phyloP scores from a whole-genome alignment of 2,888 invertebrate genomes.

The Bursaphelenchus okinawaensis region DNA sequence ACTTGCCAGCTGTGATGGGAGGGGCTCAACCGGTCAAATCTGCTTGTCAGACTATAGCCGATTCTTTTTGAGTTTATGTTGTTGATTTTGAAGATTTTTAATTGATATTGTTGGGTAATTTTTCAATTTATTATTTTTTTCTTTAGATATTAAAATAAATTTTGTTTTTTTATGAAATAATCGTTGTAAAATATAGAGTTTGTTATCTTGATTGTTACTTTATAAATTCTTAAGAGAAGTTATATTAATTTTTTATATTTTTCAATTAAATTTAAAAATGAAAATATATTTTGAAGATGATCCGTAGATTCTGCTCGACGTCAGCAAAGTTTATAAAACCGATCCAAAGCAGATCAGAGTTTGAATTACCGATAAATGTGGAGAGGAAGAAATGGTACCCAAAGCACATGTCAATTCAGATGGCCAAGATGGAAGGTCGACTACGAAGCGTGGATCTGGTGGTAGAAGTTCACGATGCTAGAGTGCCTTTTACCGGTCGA shows the following conservation, averaged over 20 bases:
- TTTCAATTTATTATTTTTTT: no score
- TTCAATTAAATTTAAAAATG: no score
- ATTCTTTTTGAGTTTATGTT: slow-evolving; percentile 5
- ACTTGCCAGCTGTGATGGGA: slow-evolving; percentile 25
- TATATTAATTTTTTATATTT: not conserved
- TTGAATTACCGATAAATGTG: slow-evolving; percentile 9
- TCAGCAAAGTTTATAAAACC: not conserved
- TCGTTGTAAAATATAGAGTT: no score
- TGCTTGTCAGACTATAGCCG: slow-evolving; percentile 7
- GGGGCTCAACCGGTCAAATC: slow-evolving; percentile 14
- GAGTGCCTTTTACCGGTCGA: slow-evolving; percentile 55
- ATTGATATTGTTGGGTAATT: slow-evolving; percentile 13
- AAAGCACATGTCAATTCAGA: slow-evolving; percentile 52
- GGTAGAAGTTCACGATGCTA: slow-evolving; percentile 56
- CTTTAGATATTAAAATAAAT: no score
- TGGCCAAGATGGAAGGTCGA: slow-evolving; percentile 53
- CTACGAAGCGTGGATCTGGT: slow-evolving; percentile 49
- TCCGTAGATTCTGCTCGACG: not conserved
- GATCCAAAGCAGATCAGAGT: slow-evolving; percentile 11
- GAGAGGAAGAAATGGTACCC: slow-evolving; percentile 34
- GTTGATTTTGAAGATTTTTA: slow-evolving; percentile 19
- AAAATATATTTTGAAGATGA: no score
- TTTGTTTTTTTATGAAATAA: no score
- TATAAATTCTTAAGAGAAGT: no score
- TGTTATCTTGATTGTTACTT: no score